Evolutionary conservation across 2,797 vertebrate species (phyloP), one percentile per base, ranked within the genome.

Genomic region (Buceros bicornis): DNA sequence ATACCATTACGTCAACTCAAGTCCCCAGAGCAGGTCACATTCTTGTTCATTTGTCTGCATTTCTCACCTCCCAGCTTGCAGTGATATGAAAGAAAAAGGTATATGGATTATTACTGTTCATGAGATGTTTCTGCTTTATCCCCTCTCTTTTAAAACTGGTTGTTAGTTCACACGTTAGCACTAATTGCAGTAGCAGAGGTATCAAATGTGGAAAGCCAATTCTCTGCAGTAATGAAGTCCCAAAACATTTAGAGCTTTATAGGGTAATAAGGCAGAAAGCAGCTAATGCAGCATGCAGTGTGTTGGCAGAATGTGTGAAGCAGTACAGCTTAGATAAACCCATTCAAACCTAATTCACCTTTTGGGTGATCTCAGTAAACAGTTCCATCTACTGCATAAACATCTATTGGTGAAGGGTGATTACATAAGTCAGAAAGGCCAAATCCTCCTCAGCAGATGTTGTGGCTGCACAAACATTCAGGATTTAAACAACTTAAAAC

Each of bases 181-280:
- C 70, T 96, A 95, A 95, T 74, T 94, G 93, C 85, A 64, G 77
- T 65, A 93, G 70, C 48, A 88, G 67, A 85, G 61, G 56, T 93
- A 90, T 94, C 85, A 80, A 70, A 91, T 84, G 48, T 76, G 66
- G 83, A 90, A 95, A 95, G 51, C 40, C 62, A 93, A 91, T 96
- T 96, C 65, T 69, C 82, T 89, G 29, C 29, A 77, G 57, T 78
- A 87, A 74, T 11, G 0, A 47, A 84, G 79, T 94, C 54, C 42
- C 93, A 77, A 87, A 95, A 82, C 90, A 77, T 93, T 90, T 60
- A 91, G 73, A 76, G 51, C 51, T 82, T 87, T 92, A 83, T 61
- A 78, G 83, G 64, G 84, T 87, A 94, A 89, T 90, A 93, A 93
- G 77, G 80, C 86, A 95, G 91, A 86, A 90, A 93, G 86, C 51